Percentiles rank a stretch among this genome's conserved stretches.
phyloP scores from a whole-genome alignment of 2,888 invertebrate genomes.

The Ceriagrion tenellum region DNA sequence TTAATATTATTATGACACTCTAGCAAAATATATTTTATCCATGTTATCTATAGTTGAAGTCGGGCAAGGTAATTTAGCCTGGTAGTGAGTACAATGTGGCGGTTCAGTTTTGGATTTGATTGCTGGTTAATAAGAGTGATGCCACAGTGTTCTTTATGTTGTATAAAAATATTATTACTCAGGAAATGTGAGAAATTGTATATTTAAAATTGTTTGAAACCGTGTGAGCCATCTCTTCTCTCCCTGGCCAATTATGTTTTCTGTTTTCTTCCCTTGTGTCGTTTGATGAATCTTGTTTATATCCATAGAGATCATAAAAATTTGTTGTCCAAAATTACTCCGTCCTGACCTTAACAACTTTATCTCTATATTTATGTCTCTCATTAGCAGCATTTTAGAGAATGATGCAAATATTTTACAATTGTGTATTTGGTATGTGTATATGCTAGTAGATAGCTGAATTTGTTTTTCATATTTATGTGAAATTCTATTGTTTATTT shows the following conservation, averaged over 20 bases:
- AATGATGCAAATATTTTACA: neutral
- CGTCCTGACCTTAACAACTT: neutral
- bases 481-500: neutral
- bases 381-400: neutral
- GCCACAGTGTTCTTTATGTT: neutral
- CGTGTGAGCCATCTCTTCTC: neutral
- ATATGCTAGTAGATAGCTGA: neutral
- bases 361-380: neutral
- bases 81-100: too few relatives aligned
- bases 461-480: neutral
- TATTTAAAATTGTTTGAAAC: neutral
- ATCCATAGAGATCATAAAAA: neutral
- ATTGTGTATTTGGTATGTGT: neutral
- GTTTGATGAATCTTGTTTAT: neutral
- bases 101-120: neutral
- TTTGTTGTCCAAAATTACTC: slow-evolving; percentile 24
- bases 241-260: neutral
- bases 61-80: too few relatives aligned
- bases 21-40: too few relatives aligned
- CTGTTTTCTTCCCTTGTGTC: neutral
- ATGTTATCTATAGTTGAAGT: too few relatives aligned
- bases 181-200: slow-evolving; percentile 26
- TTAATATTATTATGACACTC: too few relatives aligned
- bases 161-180: slow-evolving; percentile 28
- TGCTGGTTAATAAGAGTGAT: neutral